Percentiles rank a stretch among this genome's conserved stretches.
phyloP scores from a whole-genome alignment of 2,888 invertebrate species.

The Cataglyphis rosenhaueri region DNA sequence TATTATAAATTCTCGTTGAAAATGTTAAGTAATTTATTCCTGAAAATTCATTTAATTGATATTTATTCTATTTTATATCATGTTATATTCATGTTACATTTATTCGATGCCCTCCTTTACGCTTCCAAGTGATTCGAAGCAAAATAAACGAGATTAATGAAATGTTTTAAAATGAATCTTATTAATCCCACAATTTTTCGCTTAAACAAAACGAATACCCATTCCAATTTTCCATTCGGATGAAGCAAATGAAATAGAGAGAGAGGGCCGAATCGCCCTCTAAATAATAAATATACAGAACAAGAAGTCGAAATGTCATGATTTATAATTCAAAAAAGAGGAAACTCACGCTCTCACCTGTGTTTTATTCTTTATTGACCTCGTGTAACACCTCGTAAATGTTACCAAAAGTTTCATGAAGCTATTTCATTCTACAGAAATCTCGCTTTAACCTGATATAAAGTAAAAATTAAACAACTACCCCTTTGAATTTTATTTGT shows the following conservation, averaged over 20 bases:
- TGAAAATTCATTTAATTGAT: slow-evolving; percentile 20
- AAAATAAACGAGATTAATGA: slow-evolving; percentile 22
- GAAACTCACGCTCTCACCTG: background rate
- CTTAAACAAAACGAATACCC: too few species aligned
- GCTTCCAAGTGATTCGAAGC: background rate
- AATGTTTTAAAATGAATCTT: slow-evolving; percentile 31
- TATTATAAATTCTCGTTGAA: slow-evolving; percentile 10
- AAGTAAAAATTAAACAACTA: background rate
- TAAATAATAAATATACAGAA: background rate
- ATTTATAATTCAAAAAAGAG: slow-evolving; percentile 17
- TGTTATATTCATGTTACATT: slow-evolving; percentile 12
- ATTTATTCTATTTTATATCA: slow-evolving; percentile 3
- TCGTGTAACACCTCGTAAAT: background rate
- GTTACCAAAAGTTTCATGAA: background rate
- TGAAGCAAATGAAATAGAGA: background rate
- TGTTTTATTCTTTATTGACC: slow-evolving; percentile 8
- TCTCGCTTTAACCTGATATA: slow-evolving; percentile 3
- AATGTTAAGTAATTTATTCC: slow-evolving; percentile 2
- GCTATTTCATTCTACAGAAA: slow-evolving; percentile 1
- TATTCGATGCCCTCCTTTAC: slow-evolving; percentile 12
- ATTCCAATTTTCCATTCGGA: background rate
- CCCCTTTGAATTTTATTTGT: slow-evolving; percentile 3
- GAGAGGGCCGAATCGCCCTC: background rate
- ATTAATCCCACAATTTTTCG: background rate
- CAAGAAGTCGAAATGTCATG: background rate